Conservation (phyloP, 2,888 invertebrate genomes). For the Eupelmus urozonus region DNA sequence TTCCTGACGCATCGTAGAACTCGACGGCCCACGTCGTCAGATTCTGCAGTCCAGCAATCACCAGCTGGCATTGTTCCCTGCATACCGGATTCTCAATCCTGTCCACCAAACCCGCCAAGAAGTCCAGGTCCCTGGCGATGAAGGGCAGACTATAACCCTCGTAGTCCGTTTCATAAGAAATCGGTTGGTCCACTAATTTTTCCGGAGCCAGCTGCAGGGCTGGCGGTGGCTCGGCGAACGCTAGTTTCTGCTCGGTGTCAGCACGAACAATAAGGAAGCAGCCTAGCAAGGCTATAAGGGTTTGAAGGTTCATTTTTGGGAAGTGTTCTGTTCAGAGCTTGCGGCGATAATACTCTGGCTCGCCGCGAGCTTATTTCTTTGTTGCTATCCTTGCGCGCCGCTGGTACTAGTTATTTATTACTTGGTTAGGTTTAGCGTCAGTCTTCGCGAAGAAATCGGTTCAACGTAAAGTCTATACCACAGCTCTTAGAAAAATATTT, state of each 20-base stretch:
- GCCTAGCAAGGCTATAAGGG: not conserved
- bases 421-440: no score
- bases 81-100: constrained; percentile 64
- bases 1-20: constrained; percentile 85
- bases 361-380: no score
- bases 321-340: no score
- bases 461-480: no score
- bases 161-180: constrained; percentile 46
- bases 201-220: not conserved
- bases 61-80: constrained; percentile 64
- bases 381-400: not conserved
- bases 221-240: not conserved
- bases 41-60: constrained; percentile 63
- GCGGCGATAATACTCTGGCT: no score
- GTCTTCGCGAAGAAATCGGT: no score
- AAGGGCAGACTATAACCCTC: constrained; percentile 63
- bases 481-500: no score
- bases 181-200: constrained; percentile 17
- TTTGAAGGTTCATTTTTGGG: constrained; percentile 11
- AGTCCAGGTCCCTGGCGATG: constrained; percentile 62
- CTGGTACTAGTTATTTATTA: no score
- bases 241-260: constrained; percentile 15
- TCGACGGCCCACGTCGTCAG: constrained; percentile 69
- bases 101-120: constrained; percentile 63
- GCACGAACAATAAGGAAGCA: not conserved